These are phyloP conservation scores for Rana temporaria DNA, from an alignment of 2,113 vertebrate species.

Conservation along the genomic window DNA sequence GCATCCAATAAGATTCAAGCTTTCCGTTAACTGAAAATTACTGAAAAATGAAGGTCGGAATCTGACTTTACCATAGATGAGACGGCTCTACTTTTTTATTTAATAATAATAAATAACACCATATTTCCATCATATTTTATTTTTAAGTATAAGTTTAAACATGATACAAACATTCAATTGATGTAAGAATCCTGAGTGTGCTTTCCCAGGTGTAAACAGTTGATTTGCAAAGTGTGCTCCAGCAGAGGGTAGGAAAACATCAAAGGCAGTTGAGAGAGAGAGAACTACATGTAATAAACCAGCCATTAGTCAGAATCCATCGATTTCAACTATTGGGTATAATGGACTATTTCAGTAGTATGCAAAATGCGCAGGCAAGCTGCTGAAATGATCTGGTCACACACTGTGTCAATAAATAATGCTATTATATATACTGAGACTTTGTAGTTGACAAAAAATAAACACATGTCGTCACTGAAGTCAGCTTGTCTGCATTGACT, in stretches of 20 bases:
- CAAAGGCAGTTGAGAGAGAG: too few relatives aligned
- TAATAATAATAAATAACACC: too few relatives aligned
- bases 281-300: too few relatives aligned
- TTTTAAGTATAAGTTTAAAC: conserved; percentile 15
- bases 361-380: background rate
- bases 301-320: too few relatives aligned
- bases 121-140: background rate
- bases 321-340: too few relatives aligned
- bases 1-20: too few relatives aligned
- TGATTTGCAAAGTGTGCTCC: background rate
- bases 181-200: background rate
- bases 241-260: background rate
- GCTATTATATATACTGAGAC: background rate
- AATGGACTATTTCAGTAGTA: too few relatives aligned
- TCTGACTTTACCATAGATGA: too few relatives aligned
- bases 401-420: background rate
- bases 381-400: background rate
- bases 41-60: too few relatives aligned
- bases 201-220: conserved; percentile 27
- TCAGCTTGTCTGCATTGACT: background rate
- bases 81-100: too few relatives aligned
- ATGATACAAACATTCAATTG: conserved; percentile 15
- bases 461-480: background rate
- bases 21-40: too few relatives aligned
- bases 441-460: background rate